These are phyloP conservation scores for Polyodon spathula DNA, from an alignment of 2,113 vertebrate species.

Conservation along the genomic window DNA sequence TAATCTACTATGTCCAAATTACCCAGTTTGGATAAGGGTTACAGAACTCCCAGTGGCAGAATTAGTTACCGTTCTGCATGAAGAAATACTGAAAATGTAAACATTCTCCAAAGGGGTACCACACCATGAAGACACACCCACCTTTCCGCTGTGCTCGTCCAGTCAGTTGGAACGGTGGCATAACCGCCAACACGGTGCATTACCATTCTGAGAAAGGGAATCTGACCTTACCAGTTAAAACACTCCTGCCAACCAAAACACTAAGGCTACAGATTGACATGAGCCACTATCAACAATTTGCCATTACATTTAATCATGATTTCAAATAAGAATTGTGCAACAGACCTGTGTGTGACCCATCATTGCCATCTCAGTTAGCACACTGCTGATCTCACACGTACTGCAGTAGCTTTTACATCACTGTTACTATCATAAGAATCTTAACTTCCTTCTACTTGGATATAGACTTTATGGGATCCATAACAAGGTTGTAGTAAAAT, in stretches of 20 bases:
- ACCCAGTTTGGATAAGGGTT: conserved; percentile 27
- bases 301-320: conserved; percentile 27
- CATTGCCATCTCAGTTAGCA: not conserved
- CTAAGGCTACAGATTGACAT: conserved; percentile 24
- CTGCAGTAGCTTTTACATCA: no score
- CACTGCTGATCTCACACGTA: not conserved
- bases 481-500: no score
- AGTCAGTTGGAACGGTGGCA: conserved; percentile 33
- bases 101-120: conserved; percentile 24
- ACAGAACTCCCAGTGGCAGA: conserved; percentile 29
- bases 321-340: conserved; percentile 9
- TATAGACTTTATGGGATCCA: no score
- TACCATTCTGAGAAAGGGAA: conserved; percentile 4
- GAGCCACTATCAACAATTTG: conserved; percentile 31
- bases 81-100: conserved; percentile 29
- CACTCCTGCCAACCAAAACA: conserved; percentile 29
- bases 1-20: conserved; percentile 3
- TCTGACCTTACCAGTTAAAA: not conserved
- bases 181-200: conserved; percentile 17
- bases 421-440: no score
- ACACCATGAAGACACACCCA: conserved; percentile 26
- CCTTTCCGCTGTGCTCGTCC: conserved; percentile 30
- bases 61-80: conserved; percentile 31
- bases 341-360: not conserved
- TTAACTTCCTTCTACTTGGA: no score